Evolutionary conservation across 2,113 vertebrate species (phyloP).

Genomic region (Nothobranchius kuhntae): DNA sequence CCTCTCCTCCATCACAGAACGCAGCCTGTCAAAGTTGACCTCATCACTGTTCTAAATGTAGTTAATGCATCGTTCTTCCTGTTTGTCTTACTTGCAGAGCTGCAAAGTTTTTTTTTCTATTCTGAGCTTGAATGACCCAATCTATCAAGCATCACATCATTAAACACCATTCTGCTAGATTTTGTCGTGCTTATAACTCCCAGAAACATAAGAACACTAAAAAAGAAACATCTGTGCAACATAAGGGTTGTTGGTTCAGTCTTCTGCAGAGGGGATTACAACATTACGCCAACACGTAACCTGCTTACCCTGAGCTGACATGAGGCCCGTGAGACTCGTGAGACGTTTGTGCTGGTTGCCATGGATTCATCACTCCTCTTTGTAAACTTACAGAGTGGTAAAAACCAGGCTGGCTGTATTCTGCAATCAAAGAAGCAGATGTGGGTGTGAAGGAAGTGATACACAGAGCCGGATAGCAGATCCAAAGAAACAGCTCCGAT

Average conservation of each 20-base stretch:
- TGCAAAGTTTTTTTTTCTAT: no score
- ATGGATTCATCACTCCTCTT: constrained; percentile 75
- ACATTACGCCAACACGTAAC: not conserved
- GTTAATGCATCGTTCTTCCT: not conserved
- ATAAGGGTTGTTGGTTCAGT: no score
- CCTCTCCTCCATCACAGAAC: not conserved
- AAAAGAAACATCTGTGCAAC: no score
- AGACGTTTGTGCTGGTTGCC: constrained; percentile 75
- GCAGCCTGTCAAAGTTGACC: not conserved
- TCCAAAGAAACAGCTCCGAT: constrained; percentile 6
- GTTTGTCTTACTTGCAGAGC: not conserved
- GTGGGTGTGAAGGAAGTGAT: not conserved
- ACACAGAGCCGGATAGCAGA: not conserved
- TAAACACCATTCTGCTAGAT: no score
- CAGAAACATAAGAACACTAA: no score
- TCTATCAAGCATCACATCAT: not conserved
- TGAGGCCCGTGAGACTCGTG: constrained; percentile 71
- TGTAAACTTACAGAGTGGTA: constrained; percentile 77
- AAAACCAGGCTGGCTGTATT: constrained; percentile 81
- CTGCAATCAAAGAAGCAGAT: constrained; percentile 59
- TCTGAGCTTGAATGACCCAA: no score
- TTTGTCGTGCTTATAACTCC: no score
- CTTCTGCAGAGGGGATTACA: not conserved
- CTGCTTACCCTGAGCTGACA: constrained; percentile 74
- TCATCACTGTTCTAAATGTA: not conserved